These are phyloP conservation scores for Macaca mulatta DNA, from an alignment of 2,113 vertebrate genomes.

Conservation along the genomic window DNA sequence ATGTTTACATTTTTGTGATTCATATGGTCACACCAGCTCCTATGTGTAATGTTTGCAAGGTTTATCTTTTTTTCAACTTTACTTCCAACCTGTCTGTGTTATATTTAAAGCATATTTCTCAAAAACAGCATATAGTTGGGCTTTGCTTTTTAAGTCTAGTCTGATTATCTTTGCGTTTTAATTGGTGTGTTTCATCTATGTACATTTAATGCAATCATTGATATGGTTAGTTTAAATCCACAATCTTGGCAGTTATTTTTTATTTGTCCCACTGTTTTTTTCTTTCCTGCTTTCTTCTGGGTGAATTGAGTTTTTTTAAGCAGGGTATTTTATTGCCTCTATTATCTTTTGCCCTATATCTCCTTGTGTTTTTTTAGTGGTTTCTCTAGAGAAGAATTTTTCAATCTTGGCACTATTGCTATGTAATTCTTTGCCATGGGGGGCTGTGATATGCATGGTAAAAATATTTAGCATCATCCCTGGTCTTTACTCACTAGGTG, in stretches of 20 bases:
- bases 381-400: background rate
- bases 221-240: background rate
- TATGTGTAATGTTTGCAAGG: background rate
- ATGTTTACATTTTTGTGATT: background rate
- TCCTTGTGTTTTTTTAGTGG: background rate
- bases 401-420: background rate
- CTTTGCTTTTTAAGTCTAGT: background rate
- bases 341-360: background rate
- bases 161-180: background rate
- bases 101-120: background rate
- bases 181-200: background rate
- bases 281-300: background rate
- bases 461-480: background rate
- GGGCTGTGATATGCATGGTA: background rate
- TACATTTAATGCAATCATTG: background rate
- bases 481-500: background rate
- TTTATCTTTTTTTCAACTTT: background rate
- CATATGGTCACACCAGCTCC: background rate
- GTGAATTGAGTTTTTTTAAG: background rate
- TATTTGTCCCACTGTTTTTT: background rate
- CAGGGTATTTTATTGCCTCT: background rate
- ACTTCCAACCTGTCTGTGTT: background rate
- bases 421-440: background rate
- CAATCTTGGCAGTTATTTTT: background rate
- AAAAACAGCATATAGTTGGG: background rate